Conservation (phyloP, 2,888 invertebrate species). For the Colletes collaris region DNA sequence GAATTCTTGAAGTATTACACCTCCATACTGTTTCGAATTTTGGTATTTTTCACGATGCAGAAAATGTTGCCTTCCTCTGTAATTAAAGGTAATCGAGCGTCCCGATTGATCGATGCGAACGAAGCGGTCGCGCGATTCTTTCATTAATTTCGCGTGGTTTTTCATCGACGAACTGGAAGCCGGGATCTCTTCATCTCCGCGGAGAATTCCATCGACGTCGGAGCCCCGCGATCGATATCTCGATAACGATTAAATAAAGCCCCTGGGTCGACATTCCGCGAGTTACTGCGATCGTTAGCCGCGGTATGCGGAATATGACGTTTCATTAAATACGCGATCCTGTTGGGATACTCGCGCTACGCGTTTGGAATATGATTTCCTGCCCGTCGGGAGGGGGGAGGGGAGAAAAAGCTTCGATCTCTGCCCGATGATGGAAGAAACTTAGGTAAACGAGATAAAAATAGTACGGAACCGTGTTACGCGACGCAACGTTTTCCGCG, state of each 20-base stretch:
- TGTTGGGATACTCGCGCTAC: constrained; percentile 15
- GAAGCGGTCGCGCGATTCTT: not conserved
- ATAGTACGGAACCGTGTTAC: not conserved
- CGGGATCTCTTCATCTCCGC: constrained; percentile 39
- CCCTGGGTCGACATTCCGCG: constrained; percentile 50
- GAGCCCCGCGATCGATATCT: constrained; percentile 52
- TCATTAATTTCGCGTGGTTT: constrained; percentile 11
- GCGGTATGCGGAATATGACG: constrained; percentile 56
- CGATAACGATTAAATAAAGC: constrained; percentile 52
- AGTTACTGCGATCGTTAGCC: constrained; percentile 43
- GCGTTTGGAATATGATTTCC: constrained; percentile 24
- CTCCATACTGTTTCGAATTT: too few species aligned
- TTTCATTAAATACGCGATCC: constrained; percentile 43
- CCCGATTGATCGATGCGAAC: too few species aligned
- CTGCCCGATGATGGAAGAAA: not conserved
- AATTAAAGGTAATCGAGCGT: too few species aligned
- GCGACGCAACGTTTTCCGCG: too few species aligned
- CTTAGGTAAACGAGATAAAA: not conserved
- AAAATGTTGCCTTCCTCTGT: too few species aligned
- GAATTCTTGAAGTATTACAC: too few species aligned
- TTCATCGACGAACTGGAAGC: not conserved
- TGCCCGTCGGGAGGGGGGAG: too few species aligned
- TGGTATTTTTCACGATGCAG: too few species aligned
- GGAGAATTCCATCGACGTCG: constrained; percentile 46
- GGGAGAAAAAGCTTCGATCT: not conserved